Evolutionary conservation across 2,888 invertebrate species (phyloP), one percentile per base, ranked within the genome.

Genomic region (Noctua pronuba): DNA sequence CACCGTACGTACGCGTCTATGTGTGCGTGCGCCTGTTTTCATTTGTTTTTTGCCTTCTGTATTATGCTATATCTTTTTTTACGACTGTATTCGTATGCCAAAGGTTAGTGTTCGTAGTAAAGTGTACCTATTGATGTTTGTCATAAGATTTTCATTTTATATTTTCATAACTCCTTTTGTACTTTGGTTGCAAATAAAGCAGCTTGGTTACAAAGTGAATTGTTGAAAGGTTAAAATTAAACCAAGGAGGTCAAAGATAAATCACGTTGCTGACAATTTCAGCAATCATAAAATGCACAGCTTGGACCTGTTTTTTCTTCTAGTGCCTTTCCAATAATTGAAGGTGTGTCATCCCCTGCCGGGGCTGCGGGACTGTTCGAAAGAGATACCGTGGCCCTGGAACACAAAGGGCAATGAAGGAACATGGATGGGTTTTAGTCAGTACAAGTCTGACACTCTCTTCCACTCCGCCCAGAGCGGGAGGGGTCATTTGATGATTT

Each of bases 101-200:
- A 75, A 78, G 77, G 69, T 78, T 70, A 74, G 76, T 58, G 62
- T 38, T 31, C 2, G 41, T 62, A 69, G 49, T 71, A 69, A 75
- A 84, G 71, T 41, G 41, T 38, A 55, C 31, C 41, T 67, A 62
- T 75, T 74, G 70, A 60, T 60, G 65, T 77, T 35, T 3, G 58
- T 21, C 49, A 60, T 52, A 55, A 41, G 1, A 65, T 24, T 71
- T 49, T 11, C 24, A 55, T 83, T 71, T 70, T 41, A 70, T 49
- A 73, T 70, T 65, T 65, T 16, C 46, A 58, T 76, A 31, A 49
- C 28, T 21, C 16, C 16, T 35, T 79, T 55, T 31, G 21, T 55
- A 73, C 21, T 74, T 65, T 52, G 28, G n/a, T 58, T 66, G n/a
- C 31, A 41, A 28, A 35, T 41, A 46, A 49, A 55, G 11, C 1